Evolutionary conservation across 1,140 invertebrate genomes (phyloP).

Genomic region (Leptinotarsa defecta): DNA sequence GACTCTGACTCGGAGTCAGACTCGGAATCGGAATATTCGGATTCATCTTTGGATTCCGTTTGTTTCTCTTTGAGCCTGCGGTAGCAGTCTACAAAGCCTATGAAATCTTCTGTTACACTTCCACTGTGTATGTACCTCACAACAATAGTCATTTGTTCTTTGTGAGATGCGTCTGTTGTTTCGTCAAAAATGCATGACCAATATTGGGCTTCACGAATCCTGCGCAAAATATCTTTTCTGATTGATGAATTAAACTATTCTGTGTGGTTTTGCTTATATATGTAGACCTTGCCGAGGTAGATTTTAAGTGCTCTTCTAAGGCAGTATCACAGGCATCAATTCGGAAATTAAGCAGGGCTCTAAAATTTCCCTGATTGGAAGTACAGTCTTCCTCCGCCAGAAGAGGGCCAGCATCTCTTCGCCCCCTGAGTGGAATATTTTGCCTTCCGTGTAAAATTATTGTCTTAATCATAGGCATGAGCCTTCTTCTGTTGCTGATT

Average conservation of each 20-base stretch:
- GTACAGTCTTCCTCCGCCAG: too few relatives aligned
- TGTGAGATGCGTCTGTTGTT: conserved; percentile 31
- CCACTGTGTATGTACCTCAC: conserved; percentile 26
- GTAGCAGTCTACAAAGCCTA: conserved; percentile 21
- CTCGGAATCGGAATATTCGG: too few relatives aligned
- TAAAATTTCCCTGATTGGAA: conserved; percentile 39
- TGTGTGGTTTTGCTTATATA: conserved; percentile 37
- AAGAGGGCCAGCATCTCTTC: conserved; percentile 34
- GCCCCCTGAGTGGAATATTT: conserved; percentile 45
- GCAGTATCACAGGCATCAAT: too few relatives aligned
- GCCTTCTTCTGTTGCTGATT: conserved; percentile 27
- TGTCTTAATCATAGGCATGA: conserved; percentile 34
- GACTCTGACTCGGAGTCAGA: too few relatives aligned
- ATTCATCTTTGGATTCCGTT: too few relatives aligned
- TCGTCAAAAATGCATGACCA: conserved; percentile 34
- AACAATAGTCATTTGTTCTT: conserved; percentile 32
- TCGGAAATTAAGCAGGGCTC: conserved; percentile 30
- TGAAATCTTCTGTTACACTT: conserved; percentile 29
- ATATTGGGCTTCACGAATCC: conserved; percentile 26
- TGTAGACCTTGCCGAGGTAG: conserved; percentile 17
- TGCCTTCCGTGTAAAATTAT: conserved; percentile 38
- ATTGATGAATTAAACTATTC: conserved; percentile 39
- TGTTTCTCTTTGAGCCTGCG: too few relatives aligned
- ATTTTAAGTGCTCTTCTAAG: too few relatives aligned
- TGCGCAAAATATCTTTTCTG: too few relatives aligned